phyloP scores from a whole-genome alignment of 2,113 vertebrate genomes.

The Pitta sordida region DNA sequence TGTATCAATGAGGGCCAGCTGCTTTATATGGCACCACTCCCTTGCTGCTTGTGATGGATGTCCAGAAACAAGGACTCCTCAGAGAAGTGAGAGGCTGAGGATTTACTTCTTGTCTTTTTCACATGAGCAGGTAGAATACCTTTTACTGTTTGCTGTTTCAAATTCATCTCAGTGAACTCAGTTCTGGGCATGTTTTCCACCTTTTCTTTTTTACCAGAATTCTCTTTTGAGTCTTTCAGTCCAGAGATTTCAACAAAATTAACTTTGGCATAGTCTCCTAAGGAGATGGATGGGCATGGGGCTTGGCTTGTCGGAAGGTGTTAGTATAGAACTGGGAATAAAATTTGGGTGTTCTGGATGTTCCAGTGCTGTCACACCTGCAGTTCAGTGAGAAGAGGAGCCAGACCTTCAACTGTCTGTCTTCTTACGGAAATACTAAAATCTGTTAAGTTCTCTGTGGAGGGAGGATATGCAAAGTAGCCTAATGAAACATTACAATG shows the following conservation, averaged over 20 bases:
- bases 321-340: neutral
- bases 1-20: neutral
- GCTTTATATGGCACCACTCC: neutral
- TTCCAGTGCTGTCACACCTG: neutral
- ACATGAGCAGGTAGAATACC: neutral
- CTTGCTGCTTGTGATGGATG: neutral
- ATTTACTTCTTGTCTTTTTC: neutral
- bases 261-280: neutral
- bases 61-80: neutral
- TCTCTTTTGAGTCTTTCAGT: neutral
- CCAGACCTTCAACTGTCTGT: neutral
- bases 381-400: neutral
- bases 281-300: neutral
- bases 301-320: neutral
- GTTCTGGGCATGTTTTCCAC: neutral
- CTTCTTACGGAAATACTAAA: constrained; percentile 14
- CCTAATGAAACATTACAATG: neutral
- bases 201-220: neutral
- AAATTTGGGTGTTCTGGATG: neutral
- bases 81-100: neutral
- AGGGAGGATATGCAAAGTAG: neutral
- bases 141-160: neutral
- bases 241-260: neutral
- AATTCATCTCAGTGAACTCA: neutral
- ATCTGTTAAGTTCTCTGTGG: neutral